A percentile compares a stretch with the other conserved stretches of the same genome.
phyloP scores from a whole-genome alignment of 2,888 invertebrate species.

The Cheiracanthium punctorium region DNA sequence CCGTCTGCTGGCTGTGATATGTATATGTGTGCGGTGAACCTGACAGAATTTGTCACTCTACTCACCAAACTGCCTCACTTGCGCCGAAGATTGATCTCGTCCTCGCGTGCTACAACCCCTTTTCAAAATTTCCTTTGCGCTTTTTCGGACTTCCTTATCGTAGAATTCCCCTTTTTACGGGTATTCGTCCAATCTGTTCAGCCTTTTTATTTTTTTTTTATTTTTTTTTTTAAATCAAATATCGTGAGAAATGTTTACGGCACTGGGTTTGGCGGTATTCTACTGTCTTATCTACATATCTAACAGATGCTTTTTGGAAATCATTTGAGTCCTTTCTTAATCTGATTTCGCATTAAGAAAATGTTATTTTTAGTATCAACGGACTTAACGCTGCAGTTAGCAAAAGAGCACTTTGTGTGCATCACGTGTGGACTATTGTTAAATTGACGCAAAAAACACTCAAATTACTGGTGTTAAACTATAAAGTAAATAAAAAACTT shows the following conservation, averaged over 20 bases:
- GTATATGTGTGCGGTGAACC: slow-evolving; percentile 61
- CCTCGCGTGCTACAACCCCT: slow-evolving; percentile 34
- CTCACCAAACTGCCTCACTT: slow-evolving; percentile 16
- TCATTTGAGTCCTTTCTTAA: too few relatives aligned
- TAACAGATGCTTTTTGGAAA: too few relatives aligned
- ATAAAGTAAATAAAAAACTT: too few relatives aligned
- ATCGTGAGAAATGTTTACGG: neutral
- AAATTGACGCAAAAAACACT: too few relatives aligned
- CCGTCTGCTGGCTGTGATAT: slow-evolving; percentile 35
- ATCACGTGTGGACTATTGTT: too few relatives aligned
- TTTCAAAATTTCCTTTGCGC: neutral
- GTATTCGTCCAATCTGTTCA: slow-evolving; percentile 18
- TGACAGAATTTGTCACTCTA: slow-evolving; percentile 43
- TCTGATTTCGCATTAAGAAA: too few relatives aligned
- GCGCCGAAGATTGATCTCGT: slow-evolving; percentile 9
- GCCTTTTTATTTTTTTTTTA: too few relatives aligned
- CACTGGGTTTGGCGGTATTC: neutral
- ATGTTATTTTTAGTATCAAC: too few relatives aligned
- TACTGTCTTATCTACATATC: neutral
- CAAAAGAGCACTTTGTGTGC: too few relatives aligned
- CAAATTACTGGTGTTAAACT: too few relatives aligned
- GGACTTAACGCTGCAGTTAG: too few relatives aligned
- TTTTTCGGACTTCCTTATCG: slow-evolving; percentile 3
- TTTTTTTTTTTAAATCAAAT: neutral
- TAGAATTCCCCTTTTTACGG: neutral